Evolutionary conservation across 1,140 invertebrate genomes (phyloP).

Genomic region (Homarus americanus): DNA sequence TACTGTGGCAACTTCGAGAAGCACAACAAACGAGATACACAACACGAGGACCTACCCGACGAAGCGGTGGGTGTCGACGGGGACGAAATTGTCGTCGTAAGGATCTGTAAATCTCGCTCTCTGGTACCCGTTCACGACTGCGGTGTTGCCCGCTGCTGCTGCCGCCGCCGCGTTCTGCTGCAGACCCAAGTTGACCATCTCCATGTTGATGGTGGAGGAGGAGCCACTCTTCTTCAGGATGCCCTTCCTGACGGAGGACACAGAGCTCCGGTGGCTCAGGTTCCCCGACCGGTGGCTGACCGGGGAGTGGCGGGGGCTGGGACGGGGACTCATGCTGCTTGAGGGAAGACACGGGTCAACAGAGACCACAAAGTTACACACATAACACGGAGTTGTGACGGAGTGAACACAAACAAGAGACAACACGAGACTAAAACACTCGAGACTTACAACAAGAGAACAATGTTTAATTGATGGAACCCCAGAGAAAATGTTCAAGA

Average conservation of each 20-base stretch:
- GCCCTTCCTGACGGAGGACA: constrained; percentile 63
- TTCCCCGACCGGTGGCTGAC: constrained; percentile 63
- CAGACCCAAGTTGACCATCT: constrained; percentile 62
- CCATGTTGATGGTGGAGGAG: constrained; percentile 68
- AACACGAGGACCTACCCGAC: constrained; percentile 23
- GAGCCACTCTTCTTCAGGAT: constrained; percentile 64
- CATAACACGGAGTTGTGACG: too few species aligned
- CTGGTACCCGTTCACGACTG: constrained; percentile 55
- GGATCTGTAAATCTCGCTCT: constrained; percentile 52
- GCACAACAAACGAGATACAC: background rate
- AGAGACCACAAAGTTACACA: background rate
- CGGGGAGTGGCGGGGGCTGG: constrained; percentile 55
- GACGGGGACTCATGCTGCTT: constrained; percentile 57
- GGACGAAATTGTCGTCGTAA: constrained; percentile 57
- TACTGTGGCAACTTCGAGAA: constrained; percentile 27
- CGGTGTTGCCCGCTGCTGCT: constrained; percentile 37
- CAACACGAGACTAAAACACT: too few species aligned
- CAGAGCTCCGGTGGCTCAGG: constrained; percentile 60
- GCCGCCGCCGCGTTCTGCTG: constrained; percentile 54
- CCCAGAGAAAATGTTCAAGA: too few species aligned
- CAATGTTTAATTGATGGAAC: too few species aligned
- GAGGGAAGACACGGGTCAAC: background rate
- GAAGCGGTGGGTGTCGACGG: constrained; percentile 54
- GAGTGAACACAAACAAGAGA: background rate
- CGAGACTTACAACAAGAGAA: too few species aligned